A percentile compares a stretch with the other conserved stretches of the same genome.
phyloP scores from a whole-genome alignment of 2,113 vertebrate species.

The Typhlomys cinereus region DNA sequence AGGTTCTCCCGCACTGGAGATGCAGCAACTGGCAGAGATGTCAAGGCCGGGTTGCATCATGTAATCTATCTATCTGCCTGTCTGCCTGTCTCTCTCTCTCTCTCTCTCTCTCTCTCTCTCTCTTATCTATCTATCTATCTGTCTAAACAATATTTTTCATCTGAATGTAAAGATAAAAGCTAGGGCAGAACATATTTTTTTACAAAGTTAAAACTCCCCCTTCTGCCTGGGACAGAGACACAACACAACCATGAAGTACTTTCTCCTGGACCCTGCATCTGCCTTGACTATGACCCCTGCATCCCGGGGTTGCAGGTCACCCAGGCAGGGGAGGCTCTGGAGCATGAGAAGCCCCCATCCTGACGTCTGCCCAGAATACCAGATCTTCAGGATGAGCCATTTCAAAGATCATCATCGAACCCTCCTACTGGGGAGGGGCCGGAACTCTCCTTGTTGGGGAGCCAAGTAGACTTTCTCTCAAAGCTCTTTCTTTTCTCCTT shows the following conservation, averaged over 20 bases:
- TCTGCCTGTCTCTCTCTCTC: too few species aligned
- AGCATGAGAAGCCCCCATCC: background rate
- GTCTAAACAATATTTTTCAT: too few species aligned
- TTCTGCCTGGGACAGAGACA: background rate
- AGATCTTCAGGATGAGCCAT: background rate
- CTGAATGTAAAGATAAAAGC: background rate
- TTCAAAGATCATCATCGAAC: background rate
- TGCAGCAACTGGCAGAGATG: too few species aligned
- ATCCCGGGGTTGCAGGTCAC: accelerated
- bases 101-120: too few species aligned
- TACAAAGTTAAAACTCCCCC: background rate
- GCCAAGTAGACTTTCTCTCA: background rate
- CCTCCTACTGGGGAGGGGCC: accelerated
- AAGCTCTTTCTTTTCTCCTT: background rate
- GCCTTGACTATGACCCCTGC: background rate
- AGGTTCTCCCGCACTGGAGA: background rate
- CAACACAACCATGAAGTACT: accelerated
- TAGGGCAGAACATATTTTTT: background rate
- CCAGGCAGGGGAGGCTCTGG: background rate
- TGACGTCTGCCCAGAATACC: background rate
- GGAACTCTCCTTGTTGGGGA: background rate
- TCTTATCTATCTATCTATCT: too few species aligned
- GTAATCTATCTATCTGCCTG: too few species aligned
- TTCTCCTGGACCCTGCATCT: background rate
- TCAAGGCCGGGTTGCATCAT: too few species aligned